A percentile compares a stretch with the other conserved stretches of the same genome.
These are phyloP conservation scores for Oscheius myriophilus DNA, from an alignment of 2,888 invertebrate species.

Conservation along the genomic window DNA sequence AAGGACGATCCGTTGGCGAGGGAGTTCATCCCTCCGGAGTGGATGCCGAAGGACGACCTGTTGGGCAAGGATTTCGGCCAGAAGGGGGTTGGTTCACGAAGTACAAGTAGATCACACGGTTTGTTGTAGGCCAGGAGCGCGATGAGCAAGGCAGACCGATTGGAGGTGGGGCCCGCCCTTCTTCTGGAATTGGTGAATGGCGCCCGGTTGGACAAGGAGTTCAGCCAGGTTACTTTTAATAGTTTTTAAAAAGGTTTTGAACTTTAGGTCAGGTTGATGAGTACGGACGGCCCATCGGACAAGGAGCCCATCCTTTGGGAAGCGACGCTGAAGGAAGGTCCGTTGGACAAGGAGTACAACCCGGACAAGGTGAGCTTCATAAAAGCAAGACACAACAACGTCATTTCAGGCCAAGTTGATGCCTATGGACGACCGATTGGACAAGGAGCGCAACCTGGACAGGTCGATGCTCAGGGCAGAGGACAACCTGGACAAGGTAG, in stretches of 20 bases:
- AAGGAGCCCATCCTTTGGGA: neutral
- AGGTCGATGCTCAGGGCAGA: too few relatives aligned
- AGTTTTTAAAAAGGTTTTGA: neutral
- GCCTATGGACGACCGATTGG: constrained; percentile 4
- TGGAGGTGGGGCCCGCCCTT: too few relatives aligned
- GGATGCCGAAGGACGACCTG: too few relatives aligned
- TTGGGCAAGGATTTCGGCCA: too few relatives aligned
- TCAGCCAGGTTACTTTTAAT: too few relatives aligned
- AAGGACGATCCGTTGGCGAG: constrained; percentile 14
- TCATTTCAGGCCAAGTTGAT: too few relatives aligned
- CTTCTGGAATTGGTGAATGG: neutral
- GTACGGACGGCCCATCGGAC: neutral
- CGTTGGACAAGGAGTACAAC: constrained; percentile 6
- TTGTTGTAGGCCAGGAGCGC: too few relatives aligned
- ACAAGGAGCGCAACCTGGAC: neutral
- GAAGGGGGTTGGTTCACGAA: too few relatives aligned
- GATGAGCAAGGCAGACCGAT: too few relatives aligned
- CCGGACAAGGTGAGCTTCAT: constrained; percentile 3
- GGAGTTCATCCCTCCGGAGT: constrained; percentile 3
- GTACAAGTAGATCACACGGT: too few relatives aligned
- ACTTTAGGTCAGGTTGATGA: neutral
- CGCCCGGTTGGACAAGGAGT: constrained; percentile 12
- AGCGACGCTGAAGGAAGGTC: neutral
- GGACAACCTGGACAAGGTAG: neutral
- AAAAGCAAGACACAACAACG: too few relatives aligned